A percentile compares a stretch with the other conserved stretches of the same genome.
These are phyloP conservation scores for Gandaritis pyraliata DNA, from an alignment of 2,888 invertebrate species.

Conservation along the genomic window DNA sequence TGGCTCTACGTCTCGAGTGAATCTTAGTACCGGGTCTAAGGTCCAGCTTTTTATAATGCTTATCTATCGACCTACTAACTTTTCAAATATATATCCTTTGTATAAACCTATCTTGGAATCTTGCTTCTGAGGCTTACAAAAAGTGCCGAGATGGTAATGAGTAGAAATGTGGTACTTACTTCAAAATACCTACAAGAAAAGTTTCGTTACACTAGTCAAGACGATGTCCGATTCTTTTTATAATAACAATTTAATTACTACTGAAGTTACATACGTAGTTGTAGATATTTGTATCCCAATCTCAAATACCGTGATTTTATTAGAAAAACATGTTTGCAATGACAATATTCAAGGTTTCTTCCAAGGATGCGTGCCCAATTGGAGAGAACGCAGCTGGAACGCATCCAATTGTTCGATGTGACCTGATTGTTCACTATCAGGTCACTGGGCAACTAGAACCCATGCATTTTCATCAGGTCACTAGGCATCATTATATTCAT, in stretches of 20 bases:
- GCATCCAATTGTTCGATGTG: constrained; percentile 46
- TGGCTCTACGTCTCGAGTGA: neutral
- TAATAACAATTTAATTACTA: no score
- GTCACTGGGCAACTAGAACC: constrained; percentile 31
- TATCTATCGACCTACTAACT: no score
- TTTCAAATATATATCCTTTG: neutral
- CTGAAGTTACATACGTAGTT: no score
- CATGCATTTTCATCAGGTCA: constrained; percentile 17
- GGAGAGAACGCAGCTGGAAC: constrained; percentile 42
- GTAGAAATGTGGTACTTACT: no score
- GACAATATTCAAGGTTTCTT: constrained; percentile 23
- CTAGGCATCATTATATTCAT: constrained; percentile 3
- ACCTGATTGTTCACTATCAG: constrained; percentile 28
- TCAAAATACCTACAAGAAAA: no score
- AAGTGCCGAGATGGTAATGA: no score
- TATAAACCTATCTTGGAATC: no score
- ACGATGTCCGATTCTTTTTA: no score
- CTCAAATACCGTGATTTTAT: no score
- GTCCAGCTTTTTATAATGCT: neutral
- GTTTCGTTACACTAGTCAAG: no score
- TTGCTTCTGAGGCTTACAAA: no score
- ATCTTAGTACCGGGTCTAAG: neutral
- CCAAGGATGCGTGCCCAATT: constrained; percentile 32
- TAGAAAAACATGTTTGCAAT: neutral
- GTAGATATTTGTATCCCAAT: no score